Evolutionary conservation across 2,797 vertebrate genomes (phyloP).

Genomic region (Chrosomus eos): DNA sequence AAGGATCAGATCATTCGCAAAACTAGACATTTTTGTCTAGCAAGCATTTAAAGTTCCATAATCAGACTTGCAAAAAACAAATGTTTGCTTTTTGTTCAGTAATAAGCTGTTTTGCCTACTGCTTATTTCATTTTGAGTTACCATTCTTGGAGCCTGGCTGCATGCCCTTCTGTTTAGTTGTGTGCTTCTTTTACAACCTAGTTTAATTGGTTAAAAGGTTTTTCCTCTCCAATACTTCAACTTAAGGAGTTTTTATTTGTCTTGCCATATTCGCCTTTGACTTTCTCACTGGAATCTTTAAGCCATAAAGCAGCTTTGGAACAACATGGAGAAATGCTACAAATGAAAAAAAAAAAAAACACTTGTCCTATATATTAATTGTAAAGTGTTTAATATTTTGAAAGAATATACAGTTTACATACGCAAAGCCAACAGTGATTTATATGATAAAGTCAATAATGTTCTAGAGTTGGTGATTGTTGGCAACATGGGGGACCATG

Average conservation of each 20-base stretch:
- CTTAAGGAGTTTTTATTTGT: background rate
- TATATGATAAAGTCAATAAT: background rate
- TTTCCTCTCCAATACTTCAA: background rate
- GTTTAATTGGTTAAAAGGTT: background rate
- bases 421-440: background rate
- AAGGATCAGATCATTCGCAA: conserved; percentile 16
- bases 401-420: background rate
- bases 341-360: background rate
- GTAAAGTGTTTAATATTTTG: background rate
- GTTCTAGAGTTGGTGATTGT: background rate
- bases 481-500: background rate
- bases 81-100: background rate
- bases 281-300: background rate
- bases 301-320: background rate
- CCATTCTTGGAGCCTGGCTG: background rate
- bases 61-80: background rate
- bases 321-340: background rate
- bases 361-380: background rate
- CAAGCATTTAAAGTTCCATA: background rate
- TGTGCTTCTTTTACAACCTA: background rate
- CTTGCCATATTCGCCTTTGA: background rate
- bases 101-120: background rate
- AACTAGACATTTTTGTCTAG: background rate
- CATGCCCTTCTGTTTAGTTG: background rate
- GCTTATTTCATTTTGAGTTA: background rate